Conservation (phyloP, 2,113 vertebrate species). For the Rana temporaria region DNA sequence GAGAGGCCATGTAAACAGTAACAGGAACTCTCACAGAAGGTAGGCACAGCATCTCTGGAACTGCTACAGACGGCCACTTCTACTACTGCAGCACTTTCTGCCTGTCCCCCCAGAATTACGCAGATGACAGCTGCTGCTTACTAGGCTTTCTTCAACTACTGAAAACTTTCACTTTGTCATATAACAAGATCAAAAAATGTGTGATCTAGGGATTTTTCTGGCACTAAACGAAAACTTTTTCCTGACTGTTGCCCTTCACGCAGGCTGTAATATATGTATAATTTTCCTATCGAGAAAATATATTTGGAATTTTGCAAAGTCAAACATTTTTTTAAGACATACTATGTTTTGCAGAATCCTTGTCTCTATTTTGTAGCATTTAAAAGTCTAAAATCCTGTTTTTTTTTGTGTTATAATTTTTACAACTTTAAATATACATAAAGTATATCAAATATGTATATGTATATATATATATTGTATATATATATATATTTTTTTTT, state of each 20-base stretch:
- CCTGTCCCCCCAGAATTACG: conserved; percentile 53
- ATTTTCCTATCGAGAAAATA: neutral
- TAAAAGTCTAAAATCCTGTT: no score
- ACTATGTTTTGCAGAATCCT: no score
- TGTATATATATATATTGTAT: no score
- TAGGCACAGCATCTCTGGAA: conserved; percentile 76
- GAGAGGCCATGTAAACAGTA: conserved; percentile 99
- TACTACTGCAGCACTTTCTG: conserved; percentile 61
- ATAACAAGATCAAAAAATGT: conserved; percentile 44
- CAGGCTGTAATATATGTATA: conserved; percentile 52
- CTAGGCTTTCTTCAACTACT: conserved; percentile 60
- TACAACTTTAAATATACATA: no score
- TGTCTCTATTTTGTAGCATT: no score
- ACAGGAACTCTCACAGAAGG: conserved; percentile 99
- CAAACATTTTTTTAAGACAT: neutral
- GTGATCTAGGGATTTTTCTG: conserved; percentile 43
- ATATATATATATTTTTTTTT: no score
- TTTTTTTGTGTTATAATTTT: no score
- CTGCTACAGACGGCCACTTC: conserved; percentile 62
- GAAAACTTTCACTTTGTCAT: conserved; percentile 54
- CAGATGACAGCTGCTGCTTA: conserved; percentile 63
- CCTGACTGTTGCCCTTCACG: conserved; percentile 22
- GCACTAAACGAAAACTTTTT: conserved; percentile 22
- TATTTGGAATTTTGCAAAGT: neutral
- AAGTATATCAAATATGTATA: no score